Evolutionary conservation across 1,140 invertebrate genomes (phyloP).

Genomic region (Phocides pigmalion): DNA sequence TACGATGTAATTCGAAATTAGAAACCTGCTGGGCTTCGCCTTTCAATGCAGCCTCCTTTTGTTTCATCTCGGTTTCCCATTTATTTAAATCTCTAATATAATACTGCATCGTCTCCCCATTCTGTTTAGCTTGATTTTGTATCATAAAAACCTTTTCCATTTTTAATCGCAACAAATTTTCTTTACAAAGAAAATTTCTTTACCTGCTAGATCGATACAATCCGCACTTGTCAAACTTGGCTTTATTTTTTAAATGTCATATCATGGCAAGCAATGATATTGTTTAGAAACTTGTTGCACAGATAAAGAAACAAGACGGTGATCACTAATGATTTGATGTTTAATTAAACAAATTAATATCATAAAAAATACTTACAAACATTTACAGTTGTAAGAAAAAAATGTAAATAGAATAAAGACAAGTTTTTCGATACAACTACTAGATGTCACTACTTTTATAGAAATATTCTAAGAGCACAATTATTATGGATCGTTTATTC

Average conservation of each 20-base stretch:
- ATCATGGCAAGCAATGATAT: not conserved
- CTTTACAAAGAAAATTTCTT: conserved; percentile 41
- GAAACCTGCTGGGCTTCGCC: conserved; percentile 74
- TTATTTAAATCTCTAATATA: conserved; percentile 90
- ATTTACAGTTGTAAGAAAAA: no score
- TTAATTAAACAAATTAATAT: no score
- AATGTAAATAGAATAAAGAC: no score
- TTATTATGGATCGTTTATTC: no score
- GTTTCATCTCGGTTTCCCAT: conserved; percentile 94
- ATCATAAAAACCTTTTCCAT: conserved; percentile 81
- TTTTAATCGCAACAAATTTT: conserved; percentile 45
- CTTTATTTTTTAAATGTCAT: conserved; percentile 13
- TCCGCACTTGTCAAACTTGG: conserved; percentile 42
- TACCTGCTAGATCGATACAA: conserved; percentile 69
- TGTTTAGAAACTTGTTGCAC: not conserved
- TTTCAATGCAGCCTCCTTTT: conserved; percentile 88
- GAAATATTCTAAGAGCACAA: no score
- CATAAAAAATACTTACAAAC: no score
- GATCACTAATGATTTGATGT: no score
- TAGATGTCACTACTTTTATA: no score
- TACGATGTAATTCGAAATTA: conserved; percentile 34
- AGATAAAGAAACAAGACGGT: no score
- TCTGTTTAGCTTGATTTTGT: conserved; percentile 89
- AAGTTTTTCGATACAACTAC: no score
- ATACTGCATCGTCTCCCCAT: conserved; percentile 88